A percentile compares a stretch with the other conserved stretches of the same genome.
phyloP scores from a whole-genome alignment of 2,888 invertebrate genomes.

The Scaptomyza polygonia region DNA sequence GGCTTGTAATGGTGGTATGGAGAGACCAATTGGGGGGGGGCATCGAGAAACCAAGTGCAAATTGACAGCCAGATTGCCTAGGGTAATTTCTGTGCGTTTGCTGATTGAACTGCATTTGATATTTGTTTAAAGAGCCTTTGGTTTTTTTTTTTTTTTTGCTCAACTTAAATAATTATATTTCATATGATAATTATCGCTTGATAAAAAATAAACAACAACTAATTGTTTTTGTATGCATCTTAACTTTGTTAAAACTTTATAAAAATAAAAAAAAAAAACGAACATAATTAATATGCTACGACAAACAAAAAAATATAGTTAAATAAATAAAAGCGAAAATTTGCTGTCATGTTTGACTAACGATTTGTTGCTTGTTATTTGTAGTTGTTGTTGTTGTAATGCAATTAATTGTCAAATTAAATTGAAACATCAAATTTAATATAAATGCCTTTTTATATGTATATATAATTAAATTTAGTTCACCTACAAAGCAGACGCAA shows the following conservation, averaged over 20 bases:
- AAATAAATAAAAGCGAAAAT: slow-evolving; percentile 13
- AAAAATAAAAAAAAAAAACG: neutral
- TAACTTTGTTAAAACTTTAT: slow-evolving; percentile 12
- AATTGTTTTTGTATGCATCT: slow-evolving; percentile 7
- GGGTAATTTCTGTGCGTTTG: slow-evolving; percentile 45
- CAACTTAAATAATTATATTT: slow-evolving; percentile 1
- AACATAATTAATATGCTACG: neutral
- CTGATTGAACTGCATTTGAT: slow-evolving; percentile 61
- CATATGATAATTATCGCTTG: neutral
- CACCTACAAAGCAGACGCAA: slow-evolving; percentile 39
- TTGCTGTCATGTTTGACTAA: slow-evolving; percentile 42
- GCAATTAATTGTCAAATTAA: slow-evolving; percentile 78
- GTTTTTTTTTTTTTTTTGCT: slow-evolving; percentile 1
- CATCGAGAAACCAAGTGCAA: slow-evolving; percentile 16
- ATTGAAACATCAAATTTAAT: slow-evolving; percentile 77
- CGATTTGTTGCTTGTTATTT: slow-evolving; percentile 29
- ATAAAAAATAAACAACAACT: neutral
- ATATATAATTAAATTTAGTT: slow-evolving; percentile 71
- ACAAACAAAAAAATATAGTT: neutral
- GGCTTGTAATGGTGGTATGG: neutral
- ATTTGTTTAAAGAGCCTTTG: slow-evolving; percentile 19
- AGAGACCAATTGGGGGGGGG: too few relatives aligned
- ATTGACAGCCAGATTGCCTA: slow-evolving; percentile 46
- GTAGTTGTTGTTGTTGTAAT: slow-evolving; percentile 50
- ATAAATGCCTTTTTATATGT: slow-evolving; percentile 72